Evolutionary conservation across 2,888 invertebrate genomes (phyloP), one percentile per base, ranked within the genome.

Genomic region (Drosophila tanythrix): DNA sequence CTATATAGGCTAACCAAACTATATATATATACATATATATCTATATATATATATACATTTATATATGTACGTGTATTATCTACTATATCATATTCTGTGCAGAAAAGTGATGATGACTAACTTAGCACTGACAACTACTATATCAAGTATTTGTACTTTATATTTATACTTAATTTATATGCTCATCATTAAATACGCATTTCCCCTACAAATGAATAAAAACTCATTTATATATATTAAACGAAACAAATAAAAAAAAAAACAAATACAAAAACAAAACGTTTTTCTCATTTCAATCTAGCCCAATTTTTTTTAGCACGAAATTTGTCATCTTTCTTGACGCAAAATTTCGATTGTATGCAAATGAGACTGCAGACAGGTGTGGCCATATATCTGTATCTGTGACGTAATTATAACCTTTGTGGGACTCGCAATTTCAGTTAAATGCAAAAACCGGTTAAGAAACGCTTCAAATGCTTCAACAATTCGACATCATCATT

Each of bases 391-490:
- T 11, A 33, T 35, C 71, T 81, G 73, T 46, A 38, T 11, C 33
- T 35, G 78, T 81, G 82, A 79, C 78, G 78, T 51, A 59, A 78
- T 63, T 63, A 15, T 46, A 38, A 53, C 40, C 36, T 65, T 81
- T 57, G 48, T 52, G 74, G 46, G 59, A 76, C 31, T 61, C 50
- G 36, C 29, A 53, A 58, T 69, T 60, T 27, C 38, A 51, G 15
- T 25, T 50, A 48, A 68, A 46, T 68, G 62, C 73, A 51, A 81
- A 76, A 79, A 79, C 78, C 59, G 78, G 78, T 76, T 81, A 46
- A 52, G 53, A 52, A 56, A 40, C 67, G 48, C 63, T 63, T 64
- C 63, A 69, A 77, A 76, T 66, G 59, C 69, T 55, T 61, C 27
- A 43, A 48, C 62, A 60, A 59, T 48, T 15, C 60, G 56, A 61